Conservation (phyloP, 1,140 invertebrate genomes). For the Nomia melanderi region DNA sequence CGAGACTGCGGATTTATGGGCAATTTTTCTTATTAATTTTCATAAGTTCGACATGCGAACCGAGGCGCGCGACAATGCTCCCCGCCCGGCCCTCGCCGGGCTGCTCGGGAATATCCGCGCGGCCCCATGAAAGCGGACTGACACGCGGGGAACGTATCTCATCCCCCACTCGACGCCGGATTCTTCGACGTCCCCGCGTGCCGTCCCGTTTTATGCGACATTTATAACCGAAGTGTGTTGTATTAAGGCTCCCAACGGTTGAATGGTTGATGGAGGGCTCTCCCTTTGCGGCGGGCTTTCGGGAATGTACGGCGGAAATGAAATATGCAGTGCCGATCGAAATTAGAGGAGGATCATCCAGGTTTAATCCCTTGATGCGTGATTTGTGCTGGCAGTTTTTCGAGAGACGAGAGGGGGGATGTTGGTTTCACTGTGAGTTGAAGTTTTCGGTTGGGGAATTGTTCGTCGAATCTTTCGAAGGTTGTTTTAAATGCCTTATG, state of each 20-base stretch:
- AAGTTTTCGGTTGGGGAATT: too few species aligned
- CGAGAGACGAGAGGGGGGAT: too few species aligned
- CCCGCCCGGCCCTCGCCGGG: not conserved
- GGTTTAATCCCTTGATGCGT: too few species aligned
- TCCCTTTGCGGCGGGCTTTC: too few species aligned
- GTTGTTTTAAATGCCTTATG: too few species aligned
- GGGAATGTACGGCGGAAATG: too few species aligned
- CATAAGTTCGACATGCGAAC: conserved; percentile 80
- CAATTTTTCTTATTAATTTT: conserved; percentile 82
- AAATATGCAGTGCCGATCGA: too few species aligned
- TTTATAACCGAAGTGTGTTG: not conserved
- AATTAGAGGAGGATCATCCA: too few species aligned
- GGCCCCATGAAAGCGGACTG: not conserved
- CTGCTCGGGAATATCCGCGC: not conserved
- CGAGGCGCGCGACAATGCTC: conserved; percentile 70
- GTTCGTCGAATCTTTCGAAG: too few species aligned
- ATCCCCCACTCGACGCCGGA: not conserved
- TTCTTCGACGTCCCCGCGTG: not conserved
- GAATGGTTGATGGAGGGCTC: not conserved
- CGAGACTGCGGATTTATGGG: conserved; percentile 76
- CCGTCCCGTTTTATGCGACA: not conserved
- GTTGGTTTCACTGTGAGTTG: too few species aligned
- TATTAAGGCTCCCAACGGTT: not conserved
- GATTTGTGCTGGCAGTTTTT: too few species aligned
- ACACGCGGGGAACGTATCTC: not conserved